Evolutionary conservation across 2,888 invertebrate species (phyloP).

Genomic region (Torymus texanus): DNA sequence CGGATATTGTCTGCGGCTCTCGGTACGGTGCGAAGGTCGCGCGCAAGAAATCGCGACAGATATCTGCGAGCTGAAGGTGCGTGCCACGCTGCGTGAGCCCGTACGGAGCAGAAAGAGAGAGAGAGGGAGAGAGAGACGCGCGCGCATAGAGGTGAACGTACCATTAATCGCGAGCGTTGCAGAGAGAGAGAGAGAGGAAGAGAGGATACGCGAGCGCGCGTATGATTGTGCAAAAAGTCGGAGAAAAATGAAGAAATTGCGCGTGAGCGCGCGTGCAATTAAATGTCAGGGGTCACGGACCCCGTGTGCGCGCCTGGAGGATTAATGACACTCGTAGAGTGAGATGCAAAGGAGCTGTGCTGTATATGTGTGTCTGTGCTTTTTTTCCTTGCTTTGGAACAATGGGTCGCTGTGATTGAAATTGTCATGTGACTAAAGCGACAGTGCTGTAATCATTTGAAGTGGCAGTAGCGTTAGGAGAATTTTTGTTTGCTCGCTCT

Average conservation of each 20-base stretch:
- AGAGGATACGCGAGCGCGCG: not conserved
- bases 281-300: constrained; percentile 38
- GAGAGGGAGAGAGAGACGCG: not conserved
- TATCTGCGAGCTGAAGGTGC: constrained; percentile 22
- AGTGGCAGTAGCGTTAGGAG: not conserved
- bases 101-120: too few species aligned
- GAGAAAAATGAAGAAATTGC: constrained; percentile 32
- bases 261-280: constrained; percentile 32
- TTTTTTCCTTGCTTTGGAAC: not conserved
- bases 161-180: constrained; percentile 44
- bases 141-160: constrained; percentile 44
- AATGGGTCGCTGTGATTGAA: constrained; percentile 25
- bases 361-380: not conserved
- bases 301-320: not conserved
- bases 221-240: constrained; percentile 15
- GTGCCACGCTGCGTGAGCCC: not conserved
- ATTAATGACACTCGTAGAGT: constrained; percentile 16
- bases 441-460: not conserved
- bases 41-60: constrained; percentile 51
- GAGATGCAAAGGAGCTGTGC: constrained; percentile 14
- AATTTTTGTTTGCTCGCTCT: not conserved
- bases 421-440: constrained; percentile 23
- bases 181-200: not conserved
- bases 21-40: constrained; percentile 37
- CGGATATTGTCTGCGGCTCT: constrained; percentile 5